Evolutionary conservation across 2,113 vertebrate species (phyloP), one percentile per base, ranked within the genome.

Genomic region (Platysteira castanea): DNA sequence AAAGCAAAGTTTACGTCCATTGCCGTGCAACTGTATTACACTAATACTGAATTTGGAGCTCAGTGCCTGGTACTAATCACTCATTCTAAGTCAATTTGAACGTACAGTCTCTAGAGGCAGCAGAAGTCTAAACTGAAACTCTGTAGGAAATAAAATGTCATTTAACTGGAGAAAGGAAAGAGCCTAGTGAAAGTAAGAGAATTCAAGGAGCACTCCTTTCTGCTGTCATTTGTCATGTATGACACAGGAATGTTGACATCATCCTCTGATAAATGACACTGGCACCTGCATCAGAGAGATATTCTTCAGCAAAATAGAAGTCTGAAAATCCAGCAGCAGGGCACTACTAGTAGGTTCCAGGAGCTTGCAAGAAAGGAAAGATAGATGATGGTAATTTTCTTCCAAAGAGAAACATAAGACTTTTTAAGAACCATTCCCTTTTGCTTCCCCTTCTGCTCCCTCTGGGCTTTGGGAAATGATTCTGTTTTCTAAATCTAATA

Each of bases 211-310:
- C 88, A 94, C 90, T 95, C 84, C 93, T 91, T 95, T 93, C 83
- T 96, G 89, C 87, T 95, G 92, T 84, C 94, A 95, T 97, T 97
- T 96, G 94, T 97, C 97, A 96, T 70, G 63, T 96, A 92, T 97
- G 96, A 97, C 94, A 95, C 95, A 95, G 90, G 97, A 97, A 96
- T 96, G 94, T 95, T 97, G 96, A 97, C 93, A 96, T 96, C 94
- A 96, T 89, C 86, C 85, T 89, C 95, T 95, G 92, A 96, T 93
- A 97, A 97, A 97, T 97, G 93, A 95, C 94, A 97, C 89, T 92
- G 91, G 94, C 97, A 97, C 94, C 94, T 97, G 96, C 90, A 96
- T 88, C 87, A 89, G 94, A 96, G 89, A 80, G 77, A 85, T 90
- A 90, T 91, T 94, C 95, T 97, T 97, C 93, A 64, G 90, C 78